Percentiles rank a stretch among this genome's conserved stretches.
Evolutionary conservation across 2,113 vertebrate species (phyloP).

Genomic region (Chionodraco myersi): DNA sequence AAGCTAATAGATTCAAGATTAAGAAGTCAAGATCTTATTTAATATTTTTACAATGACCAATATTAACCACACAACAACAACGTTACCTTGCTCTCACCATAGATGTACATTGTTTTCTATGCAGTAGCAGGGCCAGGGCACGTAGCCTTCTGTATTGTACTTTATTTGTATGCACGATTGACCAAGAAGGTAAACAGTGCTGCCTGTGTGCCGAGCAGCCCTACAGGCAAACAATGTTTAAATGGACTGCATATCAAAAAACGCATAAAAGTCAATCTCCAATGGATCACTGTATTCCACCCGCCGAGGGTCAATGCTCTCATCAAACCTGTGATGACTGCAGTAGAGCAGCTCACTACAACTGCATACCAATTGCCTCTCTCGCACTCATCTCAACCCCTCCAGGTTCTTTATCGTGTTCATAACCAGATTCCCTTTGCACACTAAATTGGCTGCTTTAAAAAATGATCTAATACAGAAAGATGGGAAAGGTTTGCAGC

Average conservation of each 20-base stretch:
- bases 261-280: constrained; percentile 48
- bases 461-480: constrained; percentile 66
- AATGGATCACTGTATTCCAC: constrained; percentile 40
- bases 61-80: constrained; percentile 28
- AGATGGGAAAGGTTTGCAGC: constrained; percentile 65
- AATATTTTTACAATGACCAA: constrained; percentile 40
- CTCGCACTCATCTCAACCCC: constrained; percentile 50
- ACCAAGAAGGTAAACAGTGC: constrained; percentile 44
- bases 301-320: constrained; percentile 60
- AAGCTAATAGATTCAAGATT: constrained; percentile 14
- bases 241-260: constrained; percentile 42
- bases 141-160: constrained; percentile 3
- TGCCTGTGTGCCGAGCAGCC: constrained; percentile 3
- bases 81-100: constrained; percentile 15
- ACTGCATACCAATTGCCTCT: constrained; percentile 65
- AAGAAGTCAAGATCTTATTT: too few species aligned
- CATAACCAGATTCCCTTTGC: constrained; percentile 62
- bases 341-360: constrained; percentile 42
- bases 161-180: constrained; percentile 33
- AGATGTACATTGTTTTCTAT: constrained; percentile 22
- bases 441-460: constrained; percentile 67
- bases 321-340: constrained; percentile 64
- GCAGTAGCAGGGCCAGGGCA: not conserved
- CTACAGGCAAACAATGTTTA: constrained; percentile 19
- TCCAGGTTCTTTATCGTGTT: constrained; percentile 68